Evolutionary conservation across 2,888 invertebrate genomes (phyloP), one percentile per base, ranked within the genome.

Genomic region (Trilocha varians): DNA sequence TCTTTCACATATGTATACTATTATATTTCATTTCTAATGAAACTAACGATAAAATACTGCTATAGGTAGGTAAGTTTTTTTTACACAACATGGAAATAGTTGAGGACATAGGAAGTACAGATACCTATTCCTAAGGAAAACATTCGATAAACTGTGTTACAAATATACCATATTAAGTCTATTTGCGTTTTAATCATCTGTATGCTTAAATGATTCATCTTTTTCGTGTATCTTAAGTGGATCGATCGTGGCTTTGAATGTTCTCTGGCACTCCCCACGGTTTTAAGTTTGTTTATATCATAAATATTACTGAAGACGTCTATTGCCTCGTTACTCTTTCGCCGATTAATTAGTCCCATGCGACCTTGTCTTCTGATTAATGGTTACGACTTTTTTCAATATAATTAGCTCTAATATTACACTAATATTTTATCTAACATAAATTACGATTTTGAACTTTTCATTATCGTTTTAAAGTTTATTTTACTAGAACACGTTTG

Each of bases 341-440:
- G 50, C 57, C 68, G 62, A 69, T 74, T 67, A 75, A 71, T 73
- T 74, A 69, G 62, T 62, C 59, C 56, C 58, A 50, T 50, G 57
- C 61, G 62, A 68, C 69, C 65, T 70, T 67, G 66, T 57, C 3
- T 55, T 54, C 59, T 65, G 60, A 70, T 59, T 72, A 69, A 72
- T 66, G 65, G 59, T 57, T 52, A 52, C 46, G 57, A 57, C 72
- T 72, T 69, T 70, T 72, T 72, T 62, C 56, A 56, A 62, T 69
- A 67, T 67, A 74, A 74, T 72, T 72, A 73, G 57, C 57, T 57
- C 52, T 57, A 57, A 58, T 57, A 59, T 52, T 50, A 52, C 53
- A 47, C 55, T 47, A 47, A 42, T 46, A 42, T 47, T 50, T 11
- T 9, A 9, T 25, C 38, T 47, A 43, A 44, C 45, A 46, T 45